Evolutionary conservation across 2,888 invertebrate genomes (phyloP), one percentile per base, ranked within the genome.

Genomic region (Aspidiotus rigidus): DNA sequence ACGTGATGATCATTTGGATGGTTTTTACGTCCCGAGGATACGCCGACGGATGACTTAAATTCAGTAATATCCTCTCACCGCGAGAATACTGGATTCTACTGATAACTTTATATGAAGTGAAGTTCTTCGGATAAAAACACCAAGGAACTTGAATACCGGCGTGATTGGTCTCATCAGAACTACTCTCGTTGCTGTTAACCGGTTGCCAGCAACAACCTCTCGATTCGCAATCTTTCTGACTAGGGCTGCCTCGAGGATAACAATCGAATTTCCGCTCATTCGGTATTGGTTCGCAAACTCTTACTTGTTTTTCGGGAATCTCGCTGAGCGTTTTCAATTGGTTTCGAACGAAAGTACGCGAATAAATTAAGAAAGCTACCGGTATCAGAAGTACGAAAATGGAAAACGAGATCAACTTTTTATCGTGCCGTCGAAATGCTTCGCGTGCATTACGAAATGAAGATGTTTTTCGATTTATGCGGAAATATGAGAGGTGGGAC

Each of bases 81-180:
- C 83, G 84, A n/a, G 80, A 81, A 42, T 82, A 82, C 73, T 83
- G 80, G 0, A 83, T 85, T 73, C 83, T 80, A 75, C 87, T 87
- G 2, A 83, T 73, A 74, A 84, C 84, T 63, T 80, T 79, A 76
- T 87, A 90, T n/a, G 84, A 81, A 62, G 80, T 80, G 79, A 85
- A 89, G 71, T 83, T 81, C 1, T 81, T 78, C 0, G 89, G 87
- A 77, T 86, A 90, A 78, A 82, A 90, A 77, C 90, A 90, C 77
- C 83, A 87, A 0, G 90, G 90, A 0, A 83, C 80, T 73, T 83
- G 59, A 9, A 62, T 56, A 60, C 69, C 64, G 44, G 69, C 62
- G 55, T 15, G 5, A 15, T 66, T 60, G 62, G 67, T 56, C 28
- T 28, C 2, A 28, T 28, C 28, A 28, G 5, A 28, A 28, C 28